A percentile compares a stretch with the other conserved stretches of the same genome.
Conservation (phyloP, 2,888 invertebrate species). For the Troides oblongomaculatus region DNA sequence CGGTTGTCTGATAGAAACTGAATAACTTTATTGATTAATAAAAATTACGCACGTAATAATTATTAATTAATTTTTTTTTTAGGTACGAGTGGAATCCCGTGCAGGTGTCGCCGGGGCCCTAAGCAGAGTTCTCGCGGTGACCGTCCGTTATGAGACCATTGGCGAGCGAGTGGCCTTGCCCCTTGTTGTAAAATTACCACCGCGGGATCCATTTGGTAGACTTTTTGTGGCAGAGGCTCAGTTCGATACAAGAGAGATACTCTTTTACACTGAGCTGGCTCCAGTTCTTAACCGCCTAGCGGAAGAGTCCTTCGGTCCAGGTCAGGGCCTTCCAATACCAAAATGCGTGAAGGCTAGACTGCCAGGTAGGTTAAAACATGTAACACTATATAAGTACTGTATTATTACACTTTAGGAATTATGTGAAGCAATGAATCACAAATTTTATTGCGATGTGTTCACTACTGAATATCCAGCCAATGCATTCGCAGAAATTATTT, state of each 20-base stretch:
- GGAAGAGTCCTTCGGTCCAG: conserved; percentile 76
- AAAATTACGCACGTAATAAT: neutral
- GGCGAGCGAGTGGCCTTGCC: conserved; percentile 61
- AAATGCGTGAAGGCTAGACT: conserved; percentile 86
- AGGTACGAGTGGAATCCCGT: conserved; percentile 71
- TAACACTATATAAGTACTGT: neutral
- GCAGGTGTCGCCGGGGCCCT: conserved; percentile 86
- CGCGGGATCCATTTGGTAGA: conserved; percentile 88
- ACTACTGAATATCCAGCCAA: conserved; percentile 1
- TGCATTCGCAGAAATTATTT: conserved; percentile 22
- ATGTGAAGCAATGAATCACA: neutral
- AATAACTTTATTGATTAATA: neutral
- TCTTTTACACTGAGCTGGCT: conserved; percentile 89
- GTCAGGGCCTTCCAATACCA: conserved; percentile 68
- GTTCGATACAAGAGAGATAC: conserved; percentile 89
- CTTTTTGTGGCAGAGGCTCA: conserved; percentile 91
- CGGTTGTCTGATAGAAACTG: too few species aligned
- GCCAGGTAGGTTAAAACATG: conserved; percentile 58
- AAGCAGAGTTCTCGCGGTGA: conserved; percentile 89
- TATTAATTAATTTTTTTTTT: conserved; percentile 8
- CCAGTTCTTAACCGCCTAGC: conserved; percentile 86
- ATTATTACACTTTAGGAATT: neutral
- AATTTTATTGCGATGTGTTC: neutral
- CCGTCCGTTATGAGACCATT: conserved; percentile 80
- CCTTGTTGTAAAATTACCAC: conserved; percentile 87